phyloP scores from a whole-genome alignment of 2,888 invertebrate genomes.

The Ligdia adustata region DNA sequence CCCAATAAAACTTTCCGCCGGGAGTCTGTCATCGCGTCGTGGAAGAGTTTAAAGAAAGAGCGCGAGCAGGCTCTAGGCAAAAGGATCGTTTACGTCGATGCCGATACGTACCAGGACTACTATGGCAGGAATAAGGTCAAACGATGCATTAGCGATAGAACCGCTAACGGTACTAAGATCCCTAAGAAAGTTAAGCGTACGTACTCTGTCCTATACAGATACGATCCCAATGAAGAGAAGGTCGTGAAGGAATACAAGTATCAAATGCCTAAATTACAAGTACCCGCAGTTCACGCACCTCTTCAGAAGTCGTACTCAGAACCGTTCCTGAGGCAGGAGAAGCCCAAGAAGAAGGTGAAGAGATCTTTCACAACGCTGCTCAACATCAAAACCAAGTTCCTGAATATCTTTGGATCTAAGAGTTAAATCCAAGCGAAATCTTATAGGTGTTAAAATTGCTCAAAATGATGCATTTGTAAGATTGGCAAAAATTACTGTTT shows the following conservation, averaged over 20 bases:
- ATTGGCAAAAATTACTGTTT: conserved; percentile 43
- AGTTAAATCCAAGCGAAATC: conserved; percentile 53
- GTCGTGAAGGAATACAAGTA: conserved; percentile 79
- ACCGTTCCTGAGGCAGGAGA: conserved; percentile 67
- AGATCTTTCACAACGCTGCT: conserved; percentile 75
- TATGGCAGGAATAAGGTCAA: conserved; percentile 77
- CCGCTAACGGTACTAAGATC: conserved; percentile 56
- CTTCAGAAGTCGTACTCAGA: conserved; percentile 71
- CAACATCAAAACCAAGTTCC: conserved; percentile 75
- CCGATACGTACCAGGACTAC: conserved; percentile 72
- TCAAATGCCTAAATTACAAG: conserved; percentile 59
- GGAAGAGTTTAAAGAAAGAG: conserved; percentile 79
- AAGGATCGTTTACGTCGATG: conserved; percentile 71
- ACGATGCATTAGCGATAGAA: conserved; percentile 76
- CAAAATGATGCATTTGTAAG: conserved; percentile 74
- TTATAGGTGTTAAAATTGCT: conserved; percentile 63
- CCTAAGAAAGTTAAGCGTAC: conserved; percentile 76
- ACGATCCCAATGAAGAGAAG: conserved; percentile 73
- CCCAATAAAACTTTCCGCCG: conserved; percentile 78
- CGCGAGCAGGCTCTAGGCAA: conserved; percentile 77
- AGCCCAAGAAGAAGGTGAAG: conserved; percentile 75
- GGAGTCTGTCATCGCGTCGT: conserved; percentile 79
- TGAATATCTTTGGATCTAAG: conserved; percentile 74
- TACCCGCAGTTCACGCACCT: conserved; percentile 41
- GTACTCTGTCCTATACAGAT: conserved; percentile 75